Conservation (phyloP, 2,113 vertebrate species). For the Centrocercus urophasianus region DNA sequence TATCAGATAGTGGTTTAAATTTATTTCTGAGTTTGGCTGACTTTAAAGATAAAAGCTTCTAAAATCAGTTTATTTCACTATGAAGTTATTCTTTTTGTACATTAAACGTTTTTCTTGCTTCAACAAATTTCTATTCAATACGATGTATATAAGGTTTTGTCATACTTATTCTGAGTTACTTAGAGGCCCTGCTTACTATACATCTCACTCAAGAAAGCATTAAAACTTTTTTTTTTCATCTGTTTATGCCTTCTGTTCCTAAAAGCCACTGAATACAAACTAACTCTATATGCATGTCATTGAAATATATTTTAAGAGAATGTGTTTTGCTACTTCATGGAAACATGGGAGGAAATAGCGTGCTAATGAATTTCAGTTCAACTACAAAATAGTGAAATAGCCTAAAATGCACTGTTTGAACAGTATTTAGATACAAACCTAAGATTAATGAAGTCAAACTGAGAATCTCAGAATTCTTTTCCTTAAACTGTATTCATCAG, state of each 20-base stretch:
- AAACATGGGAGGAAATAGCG: constrained; percentile 29
- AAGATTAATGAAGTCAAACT: not conserved
- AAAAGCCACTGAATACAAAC: constrained; percentile 67
- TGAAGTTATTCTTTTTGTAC: not conserved
- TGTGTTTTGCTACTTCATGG: constrained; percentile 40
- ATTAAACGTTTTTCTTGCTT: not conserved
- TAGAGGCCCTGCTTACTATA: constrained; percentile 32
- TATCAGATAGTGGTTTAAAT: not conserved
- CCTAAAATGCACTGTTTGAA: not conserved
- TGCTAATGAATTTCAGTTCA: not conserved
- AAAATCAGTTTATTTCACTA: not conserved
- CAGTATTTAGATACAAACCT: not conserved
- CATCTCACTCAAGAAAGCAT: constrained; percentile 33
- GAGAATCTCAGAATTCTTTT: constrained; percentile 3
- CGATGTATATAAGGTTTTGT: constrained; percentile 1
- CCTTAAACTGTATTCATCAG: constrained; percentile 26
- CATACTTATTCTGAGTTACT: constrained; percentile 15
- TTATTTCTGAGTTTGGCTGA: constrained; percentile 66
- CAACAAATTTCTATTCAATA: not conserved
- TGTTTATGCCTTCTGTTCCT: constrained; percentile 47
- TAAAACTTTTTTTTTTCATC: constrained; percentile 8
- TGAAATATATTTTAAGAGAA: constrained; percentile 53
- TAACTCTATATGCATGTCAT: constrained; percentile 68
- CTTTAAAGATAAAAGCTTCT: constrained; percentile 8
- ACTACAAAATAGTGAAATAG: not conserved